Percentiles rank a stretch among this genome's conserved stretches.
These are phyloP conservation scores for Scomber scombrus DNA, from an alignment of 2,113 vertebrate genomes.

Conservation along the genomic window DNA sequence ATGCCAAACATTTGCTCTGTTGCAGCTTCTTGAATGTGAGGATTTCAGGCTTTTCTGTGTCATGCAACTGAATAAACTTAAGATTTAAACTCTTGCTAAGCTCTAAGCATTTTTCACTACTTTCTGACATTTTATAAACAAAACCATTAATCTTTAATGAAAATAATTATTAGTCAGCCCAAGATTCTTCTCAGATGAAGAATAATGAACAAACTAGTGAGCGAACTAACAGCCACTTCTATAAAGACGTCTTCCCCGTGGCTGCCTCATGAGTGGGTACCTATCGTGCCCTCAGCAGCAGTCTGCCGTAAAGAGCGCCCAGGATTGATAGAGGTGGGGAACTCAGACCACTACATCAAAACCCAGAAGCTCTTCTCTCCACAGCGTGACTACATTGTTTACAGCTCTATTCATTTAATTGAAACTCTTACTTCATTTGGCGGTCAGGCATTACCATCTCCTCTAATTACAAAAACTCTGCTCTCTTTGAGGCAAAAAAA, in stretches of 20 bases:
- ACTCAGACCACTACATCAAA: conserved; percentile 44
- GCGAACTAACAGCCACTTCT: conserved; percentile 12
- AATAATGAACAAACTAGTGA: neutral
- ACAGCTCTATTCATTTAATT: conserved; percentile 24
- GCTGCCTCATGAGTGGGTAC: conserved; percentile 20
- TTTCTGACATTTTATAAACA: no score
- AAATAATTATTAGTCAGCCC: no score
- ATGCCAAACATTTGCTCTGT: no score
- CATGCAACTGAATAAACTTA: no score
- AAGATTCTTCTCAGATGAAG: neutral
- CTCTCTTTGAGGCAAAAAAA: conserved; percentile 14
- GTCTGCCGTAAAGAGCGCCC: conserved; percentile 20
- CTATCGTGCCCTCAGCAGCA: conserved; percentile 33
- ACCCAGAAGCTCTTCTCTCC: conserved; percentile 7
- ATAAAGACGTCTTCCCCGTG: neutral
- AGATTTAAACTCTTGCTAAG: no score
- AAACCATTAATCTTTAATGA: no score
- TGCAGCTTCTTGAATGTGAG: no score
- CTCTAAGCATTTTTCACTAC: no score
- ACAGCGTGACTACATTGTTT: conserved; percentile 11
- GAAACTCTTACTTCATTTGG: conserved; percentile 37
- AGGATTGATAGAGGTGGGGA: conserved; percentile 50
- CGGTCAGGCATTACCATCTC: neutral
- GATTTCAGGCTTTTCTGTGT: no score
- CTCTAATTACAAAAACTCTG: conserved; percentile 3